Percentiles rank a stretch among this genome's conserved stretches.
Conservation (phyloP, 2,113 vertebrate species). For the Pterocles orientalis region DNA sequence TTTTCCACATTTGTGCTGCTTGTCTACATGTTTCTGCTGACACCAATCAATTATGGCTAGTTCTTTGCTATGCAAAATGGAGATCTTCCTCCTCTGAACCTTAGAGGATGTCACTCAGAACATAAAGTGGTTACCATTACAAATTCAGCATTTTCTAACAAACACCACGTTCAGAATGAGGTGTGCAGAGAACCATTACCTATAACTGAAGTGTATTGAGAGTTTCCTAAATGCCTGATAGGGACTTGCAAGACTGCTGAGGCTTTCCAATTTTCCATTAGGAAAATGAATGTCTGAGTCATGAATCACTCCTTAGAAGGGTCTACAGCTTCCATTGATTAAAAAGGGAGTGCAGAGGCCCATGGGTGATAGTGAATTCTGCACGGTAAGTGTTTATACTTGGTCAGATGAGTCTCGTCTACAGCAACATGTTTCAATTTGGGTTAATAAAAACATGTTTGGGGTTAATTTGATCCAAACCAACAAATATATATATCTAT, state of each 20-base stretch:
- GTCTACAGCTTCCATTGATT: conserved; percentile 1
- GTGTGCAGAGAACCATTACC: neutral
- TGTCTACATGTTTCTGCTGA: neutral
- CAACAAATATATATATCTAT: neutral
- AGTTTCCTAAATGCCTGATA: conserved; percentile 12
- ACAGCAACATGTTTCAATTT: neutral
- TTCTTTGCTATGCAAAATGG: neutral
- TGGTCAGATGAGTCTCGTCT: neutral
- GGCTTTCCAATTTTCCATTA: conserved; percentile 8
- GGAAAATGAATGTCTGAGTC: conserved; percentile 12
- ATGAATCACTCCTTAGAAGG: conserved; percentile 8
- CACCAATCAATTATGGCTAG: neutral
- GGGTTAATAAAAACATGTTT: neutral
- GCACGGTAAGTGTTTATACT: neutral
- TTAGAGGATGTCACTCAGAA: neutral
- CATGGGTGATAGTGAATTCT: neutral
- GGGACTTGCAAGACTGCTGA: neutral
- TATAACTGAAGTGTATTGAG: neutral
- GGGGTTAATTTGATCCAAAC: neutral
- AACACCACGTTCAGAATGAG: neutral
- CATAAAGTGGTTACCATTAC: neutral
- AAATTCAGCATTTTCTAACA: conserved; percentile 5
- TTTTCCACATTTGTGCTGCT: conserved; percentile 26
- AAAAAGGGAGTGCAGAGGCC: neutral
- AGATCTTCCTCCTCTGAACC: neutral